Base-by-base conservation (phyloP, 2,113 vertebrate genomes). In the Boleophthalmus pectinirostris region DNA sequence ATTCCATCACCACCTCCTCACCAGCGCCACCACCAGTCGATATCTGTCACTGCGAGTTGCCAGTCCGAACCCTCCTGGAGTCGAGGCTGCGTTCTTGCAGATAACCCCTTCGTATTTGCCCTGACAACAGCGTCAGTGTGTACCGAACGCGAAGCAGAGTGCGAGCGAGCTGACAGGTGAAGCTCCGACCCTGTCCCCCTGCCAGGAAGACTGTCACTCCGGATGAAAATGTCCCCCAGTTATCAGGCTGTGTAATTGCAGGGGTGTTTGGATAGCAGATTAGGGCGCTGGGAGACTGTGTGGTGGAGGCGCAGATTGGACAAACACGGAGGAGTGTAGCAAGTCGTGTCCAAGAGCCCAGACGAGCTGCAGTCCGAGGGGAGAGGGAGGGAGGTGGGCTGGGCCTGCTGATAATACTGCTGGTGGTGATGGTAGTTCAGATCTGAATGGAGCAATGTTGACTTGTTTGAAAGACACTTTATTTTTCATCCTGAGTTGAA, bases 241-340 rank as follows among this genome's bases (percentile, higher is more conserved):
- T 94, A 92, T 94, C 92, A 80, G 86, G 84, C 88, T 89, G 91
- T 88, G 91, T 94, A 94, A 94, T 94, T 94, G 92, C 90, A 91
- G 92, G 92, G 90, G 87, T 94, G 93, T 94, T 94, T 94, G 93
- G 91, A 90, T 93, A 93, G 91, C 90, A 93, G 93, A 93, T 94
- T 94, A 93, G 88, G 87, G 89, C 87, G 84, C 88, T 88, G 90
- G 91, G 88, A 93, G 90, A 92, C 91, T 92, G 29, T 92, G 94
- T 92, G 92, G 93, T 93, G 92, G 92, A 91, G 92, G 88, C 86
- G 86, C 91, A 91, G 91, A 93, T 93, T 94, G 93, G 90, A 90
- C 91, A 94, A 94, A 93, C 90, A 92, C 80, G 86, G 33, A 85
- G 81, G 71, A 29, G 77, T 75, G 89, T 78, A 85, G 78, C 81